These are phyloP conservation scores for Rhogogaster chlorosoma DNA, from an alignment of 2,888 invertebrate species.

Conservation along the genomic window DNA sequence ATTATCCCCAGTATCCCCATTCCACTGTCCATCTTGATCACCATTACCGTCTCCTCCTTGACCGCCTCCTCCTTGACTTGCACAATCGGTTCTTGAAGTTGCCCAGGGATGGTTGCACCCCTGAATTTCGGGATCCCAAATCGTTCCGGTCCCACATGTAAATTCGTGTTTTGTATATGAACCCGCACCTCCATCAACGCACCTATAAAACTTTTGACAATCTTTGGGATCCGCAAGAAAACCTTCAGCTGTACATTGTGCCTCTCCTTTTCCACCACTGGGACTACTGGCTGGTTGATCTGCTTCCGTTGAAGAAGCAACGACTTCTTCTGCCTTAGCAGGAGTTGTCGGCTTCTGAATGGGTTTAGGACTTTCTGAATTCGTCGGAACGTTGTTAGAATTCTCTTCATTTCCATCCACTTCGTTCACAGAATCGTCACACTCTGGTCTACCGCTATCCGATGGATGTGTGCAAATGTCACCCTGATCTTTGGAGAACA, in stretches of 20 bases:
- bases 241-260: constrained; percentile 74
- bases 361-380: constrained; percentile 53
- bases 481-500: constrained; percentile 79
- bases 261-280: background rate
- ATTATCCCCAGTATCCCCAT: constrained; percentile 36
- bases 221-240: constrained; percentile 76
- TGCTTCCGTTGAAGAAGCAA: constrained; percentile 6
- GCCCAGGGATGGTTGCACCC: constrained; percentile 80
- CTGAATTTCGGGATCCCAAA: constrained; percentile 81
- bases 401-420: constrained; percentile 70
- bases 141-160: constrained; percentile 80
- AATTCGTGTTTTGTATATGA: constrained; percentile 79
- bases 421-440: constrained; percentile 81
- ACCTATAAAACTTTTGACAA: constrained; percentile 77
- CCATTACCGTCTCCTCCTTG: constrained; percentile 58
- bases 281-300: background rate
- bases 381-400: constrained; percentile 54
- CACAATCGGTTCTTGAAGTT: constrained; percentile 66
- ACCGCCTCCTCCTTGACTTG: too few relatives aligned
- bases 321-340: background rate
- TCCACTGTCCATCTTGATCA: constrained; percentile 51
- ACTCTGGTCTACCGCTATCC: constrained; percentile 85
- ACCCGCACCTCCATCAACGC: constrained; percentile 75
- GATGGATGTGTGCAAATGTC: constrained; percentile 88
- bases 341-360: constrained; percentile 53